Percentiles rank a stretch among this genome's conserved stretches.
Evolutionary conservation across 2,113 vertebrate species (phyloP).

Genomic region (Geothlypis trichas): DNA sequence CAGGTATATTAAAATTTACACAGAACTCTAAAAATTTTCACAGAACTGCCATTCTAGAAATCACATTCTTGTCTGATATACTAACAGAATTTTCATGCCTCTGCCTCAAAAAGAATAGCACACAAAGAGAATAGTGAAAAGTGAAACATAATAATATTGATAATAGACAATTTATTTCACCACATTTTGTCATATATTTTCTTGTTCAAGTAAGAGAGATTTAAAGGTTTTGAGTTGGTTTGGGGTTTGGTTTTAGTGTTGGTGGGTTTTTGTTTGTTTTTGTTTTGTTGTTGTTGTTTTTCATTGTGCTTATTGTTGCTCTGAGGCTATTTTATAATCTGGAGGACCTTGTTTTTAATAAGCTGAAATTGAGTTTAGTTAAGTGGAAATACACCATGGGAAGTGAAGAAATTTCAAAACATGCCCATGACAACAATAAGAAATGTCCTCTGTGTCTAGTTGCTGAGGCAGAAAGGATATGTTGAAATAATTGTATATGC

Average conservation of each 20-base stretch:
- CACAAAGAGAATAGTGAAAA: background rate
- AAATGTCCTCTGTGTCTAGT: background rate
- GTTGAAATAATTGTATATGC: background rate
- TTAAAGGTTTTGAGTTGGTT: background rate
- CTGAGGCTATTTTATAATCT: background rate
- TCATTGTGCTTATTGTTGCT: background rate
- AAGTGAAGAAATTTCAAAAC: background rate
- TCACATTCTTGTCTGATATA: background rate
- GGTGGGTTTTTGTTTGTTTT: background rate
- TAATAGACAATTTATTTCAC: background rate
- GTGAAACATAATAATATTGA: background rate
- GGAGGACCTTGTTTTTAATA: background rate
- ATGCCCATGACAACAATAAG: background rate
- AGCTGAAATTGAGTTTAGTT: background rate
- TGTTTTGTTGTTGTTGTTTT: background rate
- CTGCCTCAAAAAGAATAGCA: background rate
- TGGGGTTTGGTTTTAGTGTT: background rate
- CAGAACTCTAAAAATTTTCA: background rate
- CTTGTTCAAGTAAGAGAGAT: background rate
- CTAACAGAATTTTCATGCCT: background rate
- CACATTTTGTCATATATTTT: background rate
- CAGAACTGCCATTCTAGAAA: background rate
- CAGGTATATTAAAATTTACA: background rate
- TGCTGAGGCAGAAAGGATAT: background rate
- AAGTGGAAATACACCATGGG: background rate